Base-by-base conservation (phyloP, 2,113 vertebrate genomes). In the Reinhardtius hippoglossoides region DNA sequence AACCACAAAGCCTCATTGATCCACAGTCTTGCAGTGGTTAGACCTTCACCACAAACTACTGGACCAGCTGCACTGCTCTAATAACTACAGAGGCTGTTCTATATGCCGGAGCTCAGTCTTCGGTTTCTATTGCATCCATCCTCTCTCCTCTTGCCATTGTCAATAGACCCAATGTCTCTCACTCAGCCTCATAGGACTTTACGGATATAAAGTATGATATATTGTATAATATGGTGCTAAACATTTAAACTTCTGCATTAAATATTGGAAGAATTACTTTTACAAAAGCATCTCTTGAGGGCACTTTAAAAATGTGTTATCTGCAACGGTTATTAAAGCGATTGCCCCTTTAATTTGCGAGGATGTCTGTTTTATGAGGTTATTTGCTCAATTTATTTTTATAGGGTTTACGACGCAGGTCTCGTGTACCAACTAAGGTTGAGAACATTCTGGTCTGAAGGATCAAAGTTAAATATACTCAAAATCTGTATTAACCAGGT, bases 1-100 rank as follows among this genome's bases (percentile, higher is more conserved):
- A 18, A 52, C 81, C 42, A 15, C 63, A 72, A 71, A 64, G 23
- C 15, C 48, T 18, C 71, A 78, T 78, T 71, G 81, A 87, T 78
- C 35, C 12, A 1, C 55, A 27, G 42, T n/a, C 37, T 52, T 46
- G 12, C 50, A 31, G 74, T 46, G 66, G 69, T 87, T 40, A 56
- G 20, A 35, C 71, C 48, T 78, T 59, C 50, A 60, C 68, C 74
- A 78, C 66, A 77, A 59, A 66, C 42, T 23, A 12, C 52, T 54
- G 24, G 31, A 37, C 56, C 14, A 48, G 4, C 21, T 55, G 21
- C 35, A 1, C 26, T 21, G 14, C 62, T 67, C 12, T 60, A 40
- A 48, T 31, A 56, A 46, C 13, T 48, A 9, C 26, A 40, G 40
- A 35, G 0, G 23, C 37, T 27, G 14, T 48, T 48, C 16, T 18